These are phyloP conservation scores for Seira sanloemensis DNA, from an alignment of 2,888 invertebrate species.

Conservation along the genomic window DNA sequence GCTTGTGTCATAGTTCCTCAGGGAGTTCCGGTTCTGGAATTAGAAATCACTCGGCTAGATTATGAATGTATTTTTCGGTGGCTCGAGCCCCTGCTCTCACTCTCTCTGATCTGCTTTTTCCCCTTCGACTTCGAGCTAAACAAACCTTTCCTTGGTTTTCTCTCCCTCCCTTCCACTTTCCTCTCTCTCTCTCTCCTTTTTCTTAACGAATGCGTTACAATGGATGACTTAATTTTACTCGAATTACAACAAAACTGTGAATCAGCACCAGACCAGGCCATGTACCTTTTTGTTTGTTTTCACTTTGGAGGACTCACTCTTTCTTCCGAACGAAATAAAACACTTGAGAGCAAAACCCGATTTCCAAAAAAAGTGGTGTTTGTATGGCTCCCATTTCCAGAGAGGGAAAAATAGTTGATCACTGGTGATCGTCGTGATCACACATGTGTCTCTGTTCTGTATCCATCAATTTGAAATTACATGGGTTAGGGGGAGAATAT, in stretches of 20 bases:
- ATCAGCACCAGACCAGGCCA: too few relatives aligned
- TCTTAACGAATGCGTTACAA: not conserved
- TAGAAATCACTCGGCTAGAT: conserved; percentile 60
- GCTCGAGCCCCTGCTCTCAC: conserved; percentile 1
- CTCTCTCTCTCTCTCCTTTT: not conserved
- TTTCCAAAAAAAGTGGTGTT: not conserved
- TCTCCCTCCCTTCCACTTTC: not conserved
- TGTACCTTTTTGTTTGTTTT: too few relatives aligned
- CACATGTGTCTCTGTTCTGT: conserved; percentile 15
- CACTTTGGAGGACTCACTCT: too few relatives aligned
- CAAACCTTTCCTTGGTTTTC: not conserved
- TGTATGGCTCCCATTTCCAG: too few relatives aligned
- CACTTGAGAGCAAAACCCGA: not conserved
- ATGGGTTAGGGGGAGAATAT: too few relatives aligned
- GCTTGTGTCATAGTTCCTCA: conserved; percentile 56
- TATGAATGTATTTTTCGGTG: conserved; percentile 12
- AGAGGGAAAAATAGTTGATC: too few relatives aligned
- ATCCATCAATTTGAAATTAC: too few relatives aligned
- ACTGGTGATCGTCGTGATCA: too few relatives aligned
- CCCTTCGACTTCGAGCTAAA: too few relatives aligned
- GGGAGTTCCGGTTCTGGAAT: conserved; percentile 60
- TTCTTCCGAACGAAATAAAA: too few relatives aligned
- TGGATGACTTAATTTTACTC: conserved; percentile 51
- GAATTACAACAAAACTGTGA: conserved; percentile 47
- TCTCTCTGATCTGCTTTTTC: conserved; percentile 15